Evolutionary conservation across 2,797 vertebrate genomes (phyloP), one percentile per base, ranked within the genome.

Genomic region (Sebastes cheni): DNA sequence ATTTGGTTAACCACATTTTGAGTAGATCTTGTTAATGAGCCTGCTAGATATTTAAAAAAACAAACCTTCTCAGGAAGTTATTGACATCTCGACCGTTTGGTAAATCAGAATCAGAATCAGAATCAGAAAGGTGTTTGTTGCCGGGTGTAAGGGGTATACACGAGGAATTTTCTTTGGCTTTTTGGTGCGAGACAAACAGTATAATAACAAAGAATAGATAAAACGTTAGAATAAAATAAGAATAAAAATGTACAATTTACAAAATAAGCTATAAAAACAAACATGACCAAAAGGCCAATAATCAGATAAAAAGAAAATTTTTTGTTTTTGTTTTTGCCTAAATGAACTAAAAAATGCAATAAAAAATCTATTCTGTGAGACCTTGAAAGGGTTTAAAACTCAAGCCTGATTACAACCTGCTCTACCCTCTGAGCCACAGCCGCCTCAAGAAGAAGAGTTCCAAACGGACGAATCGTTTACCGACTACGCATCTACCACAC

Each of bases 401-500:
- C 25, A 39, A 65, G 3, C 23, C 30, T 23, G 46, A 29, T 4
- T 16, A 67, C 11, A 39, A 39, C 36, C 36, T 39, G 36, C 36
- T 39, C 13, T 39, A 39, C 36, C 36, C 36, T 39, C 36, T 39
- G 36, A 39, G 36, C 36, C 36, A 39, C 36, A 39, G 13, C 36
- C 36, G 13, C 36, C 36, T 39, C 36, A 12, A 6, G 55, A 58
- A 18, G 32, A 60, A 13, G 3, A 20, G 25, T 65, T 77, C 67
- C 8, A 67, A 78, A 72, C 6, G 22, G 1, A n/a, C 39, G 59
- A 32, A 46, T 86, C 85, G 72, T 86, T 66, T 2, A 2, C 11
- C 23, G 1, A 1, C 36, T 12, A 36, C 88, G 2, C 90, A 83
- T 70, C 8, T 9, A 14, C 39, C 39, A 39, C 79, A 10, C 82